Base-by-base conservation (phyloP, 2,797 vertebrate species). In the Acipenser ruthenus region DNA sequence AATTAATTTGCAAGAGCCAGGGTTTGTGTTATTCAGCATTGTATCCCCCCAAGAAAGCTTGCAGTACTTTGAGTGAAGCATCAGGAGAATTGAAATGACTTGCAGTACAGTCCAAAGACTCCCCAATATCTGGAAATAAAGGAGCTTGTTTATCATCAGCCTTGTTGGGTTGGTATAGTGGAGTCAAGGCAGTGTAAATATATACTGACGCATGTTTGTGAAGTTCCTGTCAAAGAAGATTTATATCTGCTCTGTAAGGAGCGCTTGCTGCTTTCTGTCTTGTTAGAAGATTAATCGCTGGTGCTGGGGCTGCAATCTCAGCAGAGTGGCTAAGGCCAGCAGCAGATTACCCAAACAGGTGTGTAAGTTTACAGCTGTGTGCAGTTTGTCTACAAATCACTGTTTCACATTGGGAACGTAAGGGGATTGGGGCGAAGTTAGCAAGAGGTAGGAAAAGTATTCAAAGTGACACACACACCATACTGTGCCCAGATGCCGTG, bases 261-360 rank as follows among this genome's bases (percentile, higher is more conserved):
- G 74, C 77, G 78, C 77, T 73, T 83, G 76, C 78, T 70, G 82
- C 81, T 80, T 79, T 78, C 83, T 72, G 78, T 83, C 83, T 84
- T 84, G 83, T 88, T 76, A 72, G 79, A 79, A 77, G 84, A 89
- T 89, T 88, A 89, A 90, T 91, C 83, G 86, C 77, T 74, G 80
- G 78, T 68, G 11, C 47, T 8, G 60, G 13, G 8, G 18, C 60
- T 9, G 60, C 60, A 62, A 72, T 75, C 78, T 75, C 74, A 67
- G 71, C 55, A 64, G 73, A 79, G 79, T 71, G 78, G 67, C 81
- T 84, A 86, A 88, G 88, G 87, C 88, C 84, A 82, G 82, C 77
- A 69, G 74, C 82, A 77, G 67, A 18, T 37, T 62, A 62, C 72
- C 61, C 71, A 80, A 49, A 59, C 66, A 67, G 77, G 76, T 81